phyloP scores from a whole-genome alignment of 1,140 invertebrate species.

The Augochlora pura region DNA sequence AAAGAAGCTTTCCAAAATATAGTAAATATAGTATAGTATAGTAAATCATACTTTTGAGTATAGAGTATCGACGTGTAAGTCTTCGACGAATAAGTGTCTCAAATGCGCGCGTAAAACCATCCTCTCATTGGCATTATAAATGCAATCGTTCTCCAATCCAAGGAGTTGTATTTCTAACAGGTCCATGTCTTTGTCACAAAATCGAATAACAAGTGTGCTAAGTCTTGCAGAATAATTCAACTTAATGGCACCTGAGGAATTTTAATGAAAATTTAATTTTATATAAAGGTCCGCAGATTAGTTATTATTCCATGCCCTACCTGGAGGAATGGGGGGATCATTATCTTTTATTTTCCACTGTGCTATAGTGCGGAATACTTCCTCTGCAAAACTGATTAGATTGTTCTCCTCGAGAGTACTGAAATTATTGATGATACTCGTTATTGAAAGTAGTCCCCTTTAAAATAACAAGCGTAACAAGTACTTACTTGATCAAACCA shows the following conservation, averaged over 20 bases:
- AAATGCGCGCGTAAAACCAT: constrained; percentile 87
- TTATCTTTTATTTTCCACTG: constrained; percentile 71
- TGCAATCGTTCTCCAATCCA: constrained; percentile 87
- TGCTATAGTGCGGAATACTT: constrained; percentile 50
- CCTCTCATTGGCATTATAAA: constrained; percentile 89
- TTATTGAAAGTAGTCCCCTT: neutral
- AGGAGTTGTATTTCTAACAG: constrained; percentile 84
- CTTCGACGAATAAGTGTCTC: constrained; percentile 85
- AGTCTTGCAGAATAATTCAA: constrained; percentile 88
- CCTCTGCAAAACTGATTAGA: constrained; percentile 48
- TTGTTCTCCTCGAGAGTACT: constrained; percentile 63
- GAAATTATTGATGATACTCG: constrained; percentile 17
- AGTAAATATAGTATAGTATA: neutral
- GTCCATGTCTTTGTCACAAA: constrained; percentile 87
- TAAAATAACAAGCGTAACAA: neutral
- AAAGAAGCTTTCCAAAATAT: neutral
- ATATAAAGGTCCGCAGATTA: too few relatives aligned
- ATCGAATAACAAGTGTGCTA: constrained; percentile 82
- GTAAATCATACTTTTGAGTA: constrained; percentile 85
- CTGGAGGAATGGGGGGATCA: constrained; percentile 86
- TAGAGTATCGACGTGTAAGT: constrained; percentile 87
- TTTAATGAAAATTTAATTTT: too few relatives aligned
- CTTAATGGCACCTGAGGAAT: constrained; percentile 84
- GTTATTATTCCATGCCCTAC: constrained; percentile 47
- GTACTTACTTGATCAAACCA: constrained; percentile 73